Percentiles rank a stretch among this genome's conserved stretches.
Evolutionary conservation across 2,888 invertebrate genomes (phyloP).

Genomic region (Furcula furcula): DNA sequence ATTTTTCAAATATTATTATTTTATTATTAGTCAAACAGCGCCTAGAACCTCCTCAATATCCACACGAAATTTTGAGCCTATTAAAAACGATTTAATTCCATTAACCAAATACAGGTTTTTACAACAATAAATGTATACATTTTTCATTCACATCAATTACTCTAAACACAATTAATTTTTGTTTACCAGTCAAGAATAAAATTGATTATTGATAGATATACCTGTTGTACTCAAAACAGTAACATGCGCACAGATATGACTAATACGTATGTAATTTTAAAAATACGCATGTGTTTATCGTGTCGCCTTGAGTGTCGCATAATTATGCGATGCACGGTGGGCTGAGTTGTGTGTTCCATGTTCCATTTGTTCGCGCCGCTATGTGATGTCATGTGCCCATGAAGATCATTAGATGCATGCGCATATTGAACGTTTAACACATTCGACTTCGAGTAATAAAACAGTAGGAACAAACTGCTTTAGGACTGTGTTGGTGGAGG

Average conservation of each 20-base stretch:
- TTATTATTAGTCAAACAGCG: too few relatives aligned
- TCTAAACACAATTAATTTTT: too few relatives aligned
- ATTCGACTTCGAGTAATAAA: too few relatives aligned
- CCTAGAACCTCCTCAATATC: too few relatives aligned
- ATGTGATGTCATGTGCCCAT: conserved; percentile 44
- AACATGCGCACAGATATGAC: neutral
- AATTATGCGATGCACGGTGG: conserved; percentile 50
- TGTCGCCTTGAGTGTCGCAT: conserved; percentile 47
- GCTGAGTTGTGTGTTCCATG: conserved; percentile 35
- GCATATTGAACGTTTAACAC: conserved; percentile 1
- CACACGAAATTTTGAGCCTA: too few relatives aligned
- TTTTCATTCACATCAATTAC: too few relatives aligned
- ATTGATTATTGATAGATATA: neutral
- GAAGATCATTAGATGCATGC: conserved; percentile 12
- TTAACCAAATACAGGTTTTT: too few relatives aligned
- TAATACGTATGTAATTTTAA: conserved; percentile 13
- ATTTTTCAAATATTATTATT: too few relatives aligned
- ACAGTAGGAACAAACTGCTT: too few relatives aligned
- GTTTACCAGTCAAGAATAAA: neutral
- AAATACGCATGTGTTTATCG: conserved; percentile 29
- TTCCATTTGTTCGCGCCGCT: conserved; percentile 41
- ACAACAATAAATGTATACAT: too few relatives aligned
- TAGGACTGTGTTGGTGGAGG: too few relatives aligned
- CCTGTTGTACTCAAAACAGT: neutral
- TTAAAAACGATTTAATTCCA: too few relatives aligned